Conservation (phyloP, 2,113 vertebrate genomes). For the Piaya cayana region DNA sequence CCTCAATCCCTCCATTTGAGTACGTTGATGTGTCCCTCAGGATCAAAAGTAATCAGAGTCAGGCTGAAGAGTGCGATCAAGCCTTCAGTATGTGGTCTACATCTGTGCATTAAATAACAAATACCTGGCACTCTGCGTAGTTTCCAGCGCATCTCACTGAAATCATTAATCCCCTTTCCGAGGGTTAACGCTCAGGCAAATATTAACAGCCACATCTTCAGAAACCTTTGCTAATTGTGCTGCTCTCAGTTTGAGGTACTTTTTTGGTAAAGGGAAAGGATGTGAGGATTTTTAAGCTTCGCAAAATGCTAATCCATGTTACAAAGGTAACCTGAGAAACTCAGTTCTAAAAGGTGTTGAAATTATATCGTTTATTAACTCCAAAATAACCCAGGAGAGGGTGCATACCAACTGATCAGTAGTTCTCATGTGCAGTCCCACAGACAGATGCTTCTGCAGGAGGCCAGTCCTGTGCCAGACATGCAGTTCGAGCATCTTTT, state of each 20-base stretch:
- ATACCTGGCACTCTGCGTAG: conserved; percentile 36
- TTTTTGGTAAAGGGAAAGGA: conserved; percentile 26
- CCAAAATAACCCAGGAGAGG: not conserved
- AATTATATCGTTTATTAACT: not conserved
- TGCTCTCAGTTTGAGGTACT: conserved; percentile 20
- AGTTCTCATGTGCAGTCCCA: not conserved
- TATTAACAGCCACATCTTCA: conserved; percentile 50
- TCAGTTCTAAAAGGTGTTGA: not conserved
- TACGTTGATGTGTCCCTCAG: not conserved
- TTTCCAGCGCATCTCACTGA: conserved; percentile 51
- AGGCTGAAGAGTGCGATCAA: not conserved
- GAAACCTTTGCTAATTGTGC: conserved; percentile 40
- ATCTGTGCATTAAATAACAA: conserved; percentile 69
- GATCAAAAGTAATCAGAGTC: conserved; percentile 48
- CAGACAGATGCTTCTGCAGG: not conserved
- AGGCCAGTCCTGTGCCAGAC: not conserved
- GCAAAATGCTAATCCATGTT: conserved; percentile 17
- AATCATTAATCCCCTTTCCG: conserved; percentile 35
- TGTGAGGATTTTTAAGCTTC: conserved; percentile 44
- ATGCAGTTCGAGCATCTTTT: fast-evolving
- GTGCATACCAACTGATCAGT: not conserved
- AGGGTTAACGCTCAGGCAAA: conserved; percentile 15
- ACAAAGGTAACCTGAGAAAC: not conserved
- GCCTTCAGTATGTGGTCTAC: conserved; percentile 39
- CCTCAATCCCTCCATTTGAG: not conserved